Percentiles rank a stretch among this genome's conserved stretches.
These are phyloP conservation scores for Delichon dasypus DNA, from an alignment of 2,797 vertebrate species.

Conservation along the genomic window DNA sequence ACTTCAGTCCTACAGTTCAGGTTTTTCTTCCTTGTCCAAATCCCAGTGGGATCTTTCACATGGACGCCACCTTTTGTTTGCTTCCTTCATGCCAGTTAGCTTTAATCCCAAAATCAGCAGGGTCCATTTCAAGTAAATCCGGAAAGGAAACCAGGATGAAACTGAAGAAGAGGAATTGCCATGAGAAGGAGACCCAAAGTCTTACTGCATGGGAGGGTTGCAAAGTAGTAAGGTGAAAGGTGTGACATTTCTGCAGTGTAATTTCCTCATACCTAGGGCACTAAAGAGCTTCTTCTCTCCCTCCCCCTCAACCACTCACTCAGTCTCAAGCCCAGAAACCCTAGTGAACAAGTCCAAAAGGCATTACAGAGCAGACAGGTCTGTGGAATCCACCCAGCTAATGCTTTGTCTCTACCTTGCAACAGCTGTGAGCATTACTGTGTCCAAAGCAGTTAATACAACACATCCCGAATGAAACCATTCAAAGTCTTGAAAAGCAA, in stretches of 20 bases:
- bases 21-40: neutral
- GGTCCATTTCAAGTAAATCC: slow-evolving; percentile 40
- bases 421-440: neutral
- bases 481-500: neutral
- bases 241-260: neutral
- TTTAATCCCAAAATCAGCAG: slow-evolving; percentile 17
- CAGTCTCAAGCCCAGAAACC: neutral
- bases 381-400: neutral
- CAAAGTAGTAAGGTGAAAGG: neutral
- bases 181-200: neutral
- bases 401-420: accelerated
- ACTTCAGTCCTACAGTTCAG: neutral
- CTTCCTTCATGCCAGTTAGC: neutral
- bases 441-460: neutral
- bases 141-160: slow-evolving; percentile 12
- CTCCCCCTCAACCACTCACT: neutral
- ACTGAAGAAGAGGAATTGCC: neutral
- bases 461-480: neutral
- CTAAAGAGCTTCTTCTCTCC: neutral
- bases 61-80: slow-evolving; percentile 4
- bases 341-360: neutral
- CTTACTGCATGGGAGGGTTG: neutral
- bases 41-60: neutral
- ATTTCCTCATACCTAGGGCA: neutral
- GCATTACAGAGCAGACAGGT: too few relatives aligned